Base-by-base conservation (phyloP, 1,140 invertebrate genomes). In the Hyposmocoma kahamanoa region DNA sequence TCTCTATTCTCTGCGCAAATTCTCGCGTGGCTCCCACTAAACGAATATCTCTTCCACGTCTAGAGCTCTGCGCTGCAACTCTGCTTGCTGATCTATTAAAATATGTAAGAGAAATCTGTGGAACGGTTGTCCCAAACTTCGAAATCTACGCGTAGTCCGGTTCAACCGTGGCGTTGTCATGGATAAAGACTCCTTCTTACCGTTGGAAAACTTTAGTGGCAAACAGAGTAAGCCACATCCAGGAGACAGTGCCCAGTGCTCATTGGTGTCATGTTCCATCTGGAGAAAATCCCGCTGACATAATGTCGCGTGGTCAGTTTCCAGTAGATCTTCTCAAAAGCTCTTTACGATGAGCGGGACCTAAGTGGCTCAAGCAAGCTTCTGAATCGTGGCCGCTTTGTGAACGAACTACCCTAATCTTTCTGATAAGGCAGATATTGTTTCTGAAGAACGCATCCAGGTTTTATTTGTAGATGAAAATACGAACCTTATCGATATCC, bases 21-120 rank as follows among this genome's bases (percentile, higher is more conserved):
- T 45, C 46, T 1, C 20, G 28, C 15, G 53, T 59, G 1, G 30
- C 58, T 10, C 58, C 58, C 28, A 15, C 50, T 1, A 53, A 53
- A 49, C 18, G 24, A 1, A 38, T 51, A 5, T 28, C 58, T 10
- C 20, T 57, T 13, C 49, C 53, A 22, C 11, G 54, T 2, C 45
- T 60, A 6, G 58, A 60, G 22, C 36, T 60, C 1, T 57, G 54
- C 19, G 49, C 26, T 19, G 58, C 58, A 2, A 11, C 50, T 8
- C 32, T 66, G 19, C 41, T 57, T 8, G 48, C 52, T 32, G 46
- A 60, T 32, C 51, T 50, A 30, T 42, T 47, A 46, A 21, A 53
- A 3, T 11, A 18, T 3, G 22, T 43, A 2, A 6, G 1, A 21
- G 18, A 18, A 15, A 10, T 11, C n/a, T 22, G 21, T 11, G 11